Base-by-base conservation (phyloP, 2,797 vertebrate genomes). In the Salarias fasciatus region DNA sequence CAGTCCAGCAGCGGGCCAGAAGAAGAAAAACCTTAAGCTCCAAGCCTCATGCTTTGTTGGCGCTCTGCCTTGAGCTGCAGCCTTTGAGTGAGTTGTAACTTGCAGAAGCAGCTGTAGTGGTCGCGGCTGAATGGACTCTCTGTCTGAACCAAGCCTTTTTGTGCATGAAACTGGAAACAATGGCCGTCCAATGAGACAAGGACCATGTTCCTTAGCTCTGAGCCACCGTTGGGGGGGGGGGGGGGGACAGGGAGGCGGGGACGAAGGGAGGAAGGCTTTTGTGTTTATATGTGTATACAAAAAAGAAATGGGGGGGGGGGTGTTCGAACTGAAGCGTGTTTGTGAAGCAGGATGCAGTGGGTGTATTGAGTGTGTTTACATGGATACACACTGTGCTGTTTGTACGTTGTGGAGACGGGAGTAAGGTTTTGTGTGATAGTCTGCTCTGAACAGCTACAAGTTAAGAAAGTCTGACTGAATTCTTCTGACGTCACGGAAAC, bases 151-250 rank as follows among this genome's bases (percentile, higher is more conserved):
- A 49, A 28, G 58, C 44, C 50, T 68, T 49, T 45, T 61, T 59
- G 73, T 63, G 14, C 47, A 57, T 68, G 66, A 70, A 76, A 58
- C 61, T 77, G 63, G 60, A 82, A 82, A 86, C 86, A 88, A 84
- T 76, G 62, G 76, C 40, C 14, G 11, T 72, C 79, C 76, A 77
- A 80, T 80, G 77, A 84, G 78, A 79, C 72, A 63, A 75, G 63
- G 75, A 72, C 44, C 49, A 5, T 75, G 68, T 61, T 79, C 66
- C 63, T 70, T 48, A 62, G 56, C 53, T 45, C 50, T 66, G 77
- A 73, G 64, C 59, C 44, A 47, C 60, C 11, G 15, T 37, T 72
- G 37, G 56, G 66, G 53, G 24, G 55, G 67, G 66, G 54, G 62
- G 63, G 56, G 6, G 35, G n/a, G n/a, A n/a, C n/a, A n/a, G n/a